These are phyloP conservation scores for Rhinolophus ferrumequinum DNA, from an alignment of 2,113 vertebrate species.

Conservation along the genomic window DNA sequence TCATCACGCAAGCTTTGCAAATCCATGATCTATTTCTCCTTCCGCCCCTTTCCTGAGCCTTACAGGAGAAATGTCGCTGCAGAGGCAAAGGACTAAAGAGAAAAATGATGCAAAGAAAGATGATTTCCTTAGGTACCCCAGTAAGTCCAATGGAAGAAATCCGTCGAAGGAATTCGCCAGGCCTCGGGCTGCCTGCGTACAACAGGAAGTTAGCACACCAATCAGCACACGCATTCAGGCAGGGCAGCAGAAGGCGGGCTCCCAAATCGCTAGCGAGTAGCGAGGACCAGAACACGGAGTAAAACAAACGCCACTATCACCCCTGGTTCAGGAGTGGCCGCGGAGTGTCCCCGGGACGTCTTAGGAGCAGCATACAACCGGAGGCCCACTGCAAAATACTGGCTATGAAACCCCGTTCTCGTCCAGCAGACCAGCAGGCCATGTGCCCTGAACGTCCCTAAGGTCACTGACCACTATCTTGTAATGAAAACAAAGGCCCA, in stretches of 20 bases:
- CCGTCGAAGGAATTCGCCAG: neutral
- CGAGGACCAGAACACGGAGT: neutral
- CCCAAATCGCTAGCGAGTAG: neutral
- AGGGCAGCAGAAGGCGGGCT: neutral
- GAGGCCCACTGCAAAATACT: neutral
- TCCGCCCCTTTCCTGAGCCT: neutral
- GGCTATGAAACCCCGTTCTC: neutral
- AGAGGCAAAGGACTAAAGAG: neutral
- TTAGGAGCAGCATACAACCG: neutral
- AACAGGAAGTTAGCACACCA: rapidly evolving
- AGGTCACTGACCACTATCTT: neutral
- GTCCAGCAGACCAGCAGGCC: neutral
- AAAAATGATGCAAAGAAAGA: neutral
- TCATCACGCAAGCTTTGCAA: neutral
- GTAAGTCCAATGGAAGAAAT: neutral
- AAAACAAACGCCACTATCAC: neutral
- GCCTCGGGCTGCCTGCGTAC: rapidly evolving
- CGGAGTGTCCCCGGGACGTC: rapidly evolving
- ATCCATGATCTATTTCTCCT: neutral
- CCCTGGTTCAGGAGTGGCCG: neutral
- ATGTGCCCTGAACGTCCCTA: neutral
- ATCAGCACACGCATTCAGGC: neutral
- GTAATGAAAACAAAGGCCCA: neutral
- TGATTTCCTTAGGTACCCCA: neutral
- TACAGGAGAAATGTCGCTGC: neutral